These are phyloP conservation scores for Pipa parva DNA, from an alignment of 2,113 vertebrate species.

Conservation along the genomic window DNA sequence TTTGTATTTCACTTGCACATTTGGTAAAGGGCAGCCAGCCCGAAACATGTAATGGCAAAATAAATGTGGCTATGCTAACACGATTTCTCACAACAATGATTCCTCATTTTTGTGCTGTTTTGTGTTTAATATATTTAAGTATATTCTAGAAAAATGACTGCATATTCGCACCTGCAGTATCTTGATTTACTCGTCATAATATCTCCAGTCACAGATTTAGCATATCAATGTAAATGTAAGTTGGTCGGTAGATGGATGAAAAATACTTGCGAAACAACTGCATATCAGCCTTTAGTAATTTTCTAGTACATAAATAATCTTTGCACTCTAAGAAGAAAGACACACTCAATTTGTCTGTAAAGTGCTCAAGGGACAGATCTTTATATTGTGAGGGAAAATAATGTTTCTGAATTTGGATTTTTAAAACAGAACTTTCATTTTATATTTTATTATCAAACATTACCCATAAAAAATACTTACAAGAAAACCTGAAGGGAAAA, in stretches of 20 bases:
- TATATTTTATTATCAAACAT: slow-evolving; percentile 22
- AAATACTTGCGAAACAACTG: slow-evolving; percentile 2
- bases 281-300: slow-evolving; percentile 13
- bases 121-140: no score
- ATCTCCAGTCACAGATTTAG: slow-evolving; percentile 1
- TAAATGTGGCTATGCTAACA: no score
- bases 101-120: no score
- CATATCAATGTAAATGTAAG: slow-evolving; percentile 13
- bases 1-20: no score
- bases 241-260: neutral
- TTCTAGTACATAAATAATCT: slow-evolving; percentile 23
- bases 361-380: slow-evolving; percentile 29
- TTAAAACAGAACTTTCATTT: slow-evolving; percentile 28
- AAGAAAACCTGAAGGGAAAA: slow-evolving; percentile 17
- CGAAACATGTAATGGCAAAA: no score
- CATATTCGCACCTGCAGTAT: neutral
- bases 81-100: no score
- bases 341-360: slow-evolving; percentile 36
- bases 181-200: slow-evolving; percentile 11
- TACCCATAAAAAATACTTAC: slow-evolving; percentile 19
- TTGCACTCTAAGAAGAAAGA: slow-evolving; percentile 7
- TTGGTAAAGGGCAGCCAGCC: no score
- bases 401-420: slow-evolving; percentile 20
- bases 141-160: no score
- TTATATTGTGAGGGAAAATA: slow-evolving; percentile 33